phyloP scores from a whole-genome alignment of 2,113 vertebrate genomes.

The Pollimyrus isidori region DNA sequence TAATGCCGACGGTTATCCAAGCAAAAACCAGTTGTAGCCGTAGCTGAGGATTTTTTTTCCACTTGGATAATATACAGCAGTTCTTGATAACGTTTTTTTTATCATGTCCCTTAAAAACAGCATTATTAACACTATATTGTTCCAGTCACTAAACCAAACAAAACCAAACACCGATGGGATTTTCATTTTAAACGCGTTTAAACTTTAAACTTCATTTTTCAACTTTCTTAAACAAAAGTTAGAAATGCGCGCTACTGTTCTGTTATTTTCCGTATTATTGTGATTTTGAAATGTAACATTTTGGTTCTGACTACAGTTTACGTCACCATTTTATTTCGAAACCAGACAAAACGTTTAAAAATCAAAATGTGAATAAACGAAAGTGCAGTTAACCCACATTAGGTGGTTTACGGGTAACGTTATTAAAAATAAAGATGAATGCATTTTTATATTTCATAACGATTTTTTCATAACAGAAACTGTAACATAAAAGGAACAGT shows the following conservation, averaged over 20 bases:
- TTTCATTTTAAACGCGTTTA: background rate
- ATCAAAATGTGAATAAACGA: background rate
- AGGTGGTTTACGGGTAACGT: background rate
- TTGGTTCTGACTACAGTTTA: background rate
- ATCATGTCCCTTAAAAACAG: background rate
- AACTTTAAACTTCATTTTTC: background rate
- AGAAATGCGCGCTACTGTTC: background rate
- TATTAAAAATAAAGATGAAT: background rate
- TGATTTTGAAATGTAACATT: background rate
- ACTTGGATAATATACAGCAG: background rate
- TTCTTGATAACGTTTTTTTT: background rate
- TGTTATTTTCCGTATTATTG: background rate
- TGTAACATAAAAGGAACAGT: background rate
- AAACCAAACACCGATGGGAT: background rate
- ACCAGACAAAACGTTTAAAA: background rate
- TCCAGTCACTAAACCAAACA: background rate
- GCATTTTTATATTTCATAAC: background rate
- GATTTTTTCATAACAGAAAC: background rate
- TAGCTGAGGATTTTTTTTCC: background rate
- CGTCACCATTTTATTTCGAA: background rate
- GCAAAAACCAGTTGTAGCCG: background rate
- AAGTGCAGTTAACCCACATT: background rate
- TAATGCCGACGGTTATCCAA: background rate
- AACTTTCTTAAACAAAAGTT: background rate
- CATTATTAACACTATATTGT: background rate